Evolutionary conservation across 2,888 invertebrate species (phyloP), one percentile per base, ranked within the genome.

Genomic region (Gryllus longicercus): DNA sequence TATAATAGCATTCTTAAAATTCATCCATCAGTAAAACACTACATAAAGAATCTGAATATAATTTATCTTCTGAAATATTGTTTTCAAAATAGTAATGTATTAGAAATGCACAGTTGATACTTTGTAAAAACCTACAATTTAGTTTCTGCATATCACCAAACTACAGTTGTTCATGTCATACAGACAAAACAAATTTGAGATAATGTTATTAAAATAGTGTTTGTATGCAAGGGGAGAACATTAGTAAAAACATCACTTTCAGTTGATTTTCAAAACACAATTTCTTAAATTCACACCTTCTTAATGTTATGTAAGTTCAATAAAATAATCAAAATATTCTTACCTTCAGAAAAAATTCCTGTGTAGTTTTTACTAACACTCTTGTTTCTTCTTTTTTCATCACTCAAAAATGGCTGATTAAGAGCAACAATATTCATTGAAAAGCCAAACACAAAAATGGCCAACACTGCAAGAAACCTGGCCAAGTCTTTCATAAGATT

Each of bases 401-500:
- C 90, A 85, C 93, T 93, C 85, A 91, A 90, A 88, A 96, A 95
- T 2, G 98, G 96, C 88, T 98, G 97, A 90, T 99, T 98, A 84
- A 99, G 90, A 14, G 99, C 96, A 51, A 98, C 96, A 84, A 96
- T 95, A 85, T 96, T 96, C 93, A 99, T 95, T 2, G 99, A 98
- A 88, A 99, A 99, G 81, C 99, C 99, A 85, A 98, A 95, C 84
- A 99, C 96, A 88, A 99, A 99, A 87, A 99, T 97, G 51, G 96
- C 94, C 86, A 99, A 89, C 49, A 99, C 99, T 77, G 99, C 98
- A 82, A 99, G 91, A 88, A 99, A 99, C 86, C 97, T 91, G n/a
- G 96, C 96, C 84, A 98, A 90, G 87, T 98, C 97, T 87, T 96
- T 96, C 92, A 96, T 94, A 80, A 96, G 89, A 87, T 96, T 95